phyloP scores from a whole-genome alignment of 2,797 vertebrate species.

The Epinephelus coioides region DNA sequence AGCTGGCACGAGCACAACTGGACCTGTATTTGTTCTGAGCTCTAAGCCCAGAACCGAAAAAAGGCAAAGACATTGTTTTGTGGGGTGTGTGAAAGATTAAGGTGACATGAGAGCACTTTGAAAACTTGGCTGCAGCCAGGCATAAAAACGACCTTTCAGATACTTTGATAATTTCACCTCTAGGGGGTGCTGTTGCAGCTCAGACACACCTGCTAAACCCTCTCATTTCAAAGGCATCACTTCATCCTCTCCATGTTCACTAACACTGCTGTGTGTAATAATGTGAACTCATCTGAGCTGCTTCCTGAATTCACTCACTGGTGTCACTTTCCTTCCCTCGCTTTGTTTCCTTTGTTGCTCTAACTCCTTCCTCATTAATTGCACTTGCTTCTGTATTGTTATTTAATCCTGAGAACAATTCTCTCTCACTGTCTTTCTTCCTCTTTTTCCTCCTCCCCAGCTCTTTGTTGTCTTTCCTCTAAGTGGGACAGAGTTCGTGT shows the following conservation, averaged over 20 bases:
- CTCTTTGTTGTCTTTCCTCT: conserved; percentile 25
- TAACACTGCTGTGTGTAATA: neutral
- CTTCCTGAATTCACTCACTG: neutral
- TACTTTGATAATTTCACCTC: conserved; percentile 4
- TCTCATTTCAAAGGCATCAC: neutral
- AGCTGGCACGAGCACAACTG: too few relatives aligned
- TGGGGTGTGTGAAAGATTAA: too few relatives aligned
- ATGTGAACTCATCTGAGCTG: neutral
- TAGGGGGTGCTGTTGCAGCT: conserved; percentile 40
- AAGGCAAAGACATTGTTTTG: too few relatives aligned
- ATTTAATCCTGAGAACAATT: conserved; percentile 8
- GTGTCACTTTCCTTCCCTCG: neutral
- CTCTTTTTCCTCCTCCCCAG: neutral
- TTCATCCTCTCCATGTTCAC: neutral
- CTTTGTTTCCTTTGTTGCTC: neutral
- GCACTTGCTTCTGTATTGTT: neutral
- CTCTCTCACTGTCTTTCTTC: conserved; percentile 5
- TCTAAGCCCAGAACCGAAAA: too few relatives aligned
- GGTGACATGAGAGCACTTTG: too few relatives aligned
- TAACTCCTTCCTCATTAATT: neutral
- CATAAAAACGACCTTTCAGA: neutral
- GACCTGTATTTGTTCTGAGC: too few relatives aligned
- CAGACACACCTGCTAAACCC: neutral
- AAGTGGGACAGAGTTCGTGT: conserved; percentile 60
- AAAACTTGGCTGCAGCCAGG: too few relatives aligned